phyloP scores from a whole-genome alignment of 2,113 vertebrate species.

The rabbit (Oryctolagus cuniculus) region DNA sequence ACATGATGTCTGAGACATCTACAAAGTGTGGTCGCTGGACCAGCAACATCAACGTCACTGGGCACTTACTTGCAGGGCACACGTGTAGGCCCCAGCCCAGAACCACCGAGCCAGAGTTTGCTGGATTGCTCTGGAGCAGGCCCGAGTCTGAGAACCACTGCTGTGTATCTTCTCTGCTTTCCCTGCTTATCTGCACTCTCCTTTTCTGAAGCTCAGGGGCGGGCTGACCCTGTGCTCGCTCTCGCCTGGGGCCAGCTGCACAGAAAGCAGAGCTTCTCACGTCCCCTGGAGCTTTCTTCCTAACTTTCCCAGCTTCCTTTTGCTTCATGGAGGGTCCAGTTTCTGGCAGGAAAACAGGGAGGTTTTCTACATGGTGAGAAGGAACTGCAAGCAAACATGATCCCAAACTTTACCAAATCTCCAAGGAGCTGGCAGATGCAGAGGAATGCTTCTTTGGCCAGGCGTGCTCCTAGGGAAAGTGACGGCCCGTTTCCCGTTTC shows the following conservation, averaged over 20 bases:
- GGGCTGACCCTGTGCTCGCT: neutral
- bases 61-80: neutral
- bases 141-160: neutral
- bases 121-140: neutral
- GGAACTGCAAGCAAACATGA: neutral
- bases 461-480: conserved; percentile 35
- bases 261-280: neutral
- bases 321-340: neutral
- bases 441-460: conserved; percentile 64
- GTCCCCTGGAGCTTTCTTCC: neutral
- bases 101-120: neutral
- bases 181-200: neutral
- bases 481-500: conserved; percentile 56
- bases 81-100: neutral
- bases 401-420: conserved; percentile 54
- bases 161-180: neutral
- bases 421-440: neutral
- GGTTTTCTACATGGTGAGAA: neutral
- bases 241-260: no score
- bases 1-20: neutral
- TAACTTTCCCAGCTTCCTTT: conserved; percentile 38
- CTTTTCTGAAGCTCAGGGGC: neutral
- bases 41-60: neutral
- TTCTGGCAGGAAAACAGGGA: conserved; percentile 46
- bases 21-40: neutral